Conservation (phyloP, 2,113 vertebrate genomes). For the Mugil cephalus region DNA sequence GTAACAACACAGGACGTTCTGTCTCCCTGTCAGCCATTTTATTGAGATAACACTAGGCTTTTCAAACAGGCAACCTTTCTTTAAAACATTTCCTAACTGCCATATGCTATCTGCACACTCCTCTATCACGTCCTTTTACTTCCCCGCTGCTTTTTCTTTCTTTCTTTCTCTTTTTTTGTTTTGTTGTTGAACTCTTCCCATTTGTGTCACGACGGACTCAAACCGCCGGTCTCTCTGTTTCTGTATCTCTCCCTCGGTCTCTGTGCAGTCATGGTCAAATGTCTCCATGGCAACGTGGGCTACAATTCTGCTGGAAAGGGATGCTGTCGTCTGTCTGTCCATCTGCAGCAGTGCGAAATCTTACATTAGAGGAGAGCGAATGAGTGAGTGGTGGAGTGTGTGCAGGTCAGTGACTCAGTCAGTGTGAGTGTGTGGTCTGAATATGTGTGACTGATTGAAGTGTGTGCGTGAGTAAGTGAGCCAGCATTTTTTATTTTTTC, state of each 20-base stretch:
- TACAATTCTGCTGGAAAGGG: constrained; percentile 15
- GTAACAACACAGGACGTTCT: constrained; percentile 47
- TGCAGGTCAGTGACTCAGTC: constrained; percentile 19
- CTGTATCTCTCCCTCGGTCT: constrained; percentile 12
- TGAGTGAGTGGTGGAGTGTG: constrained; percentile 5
- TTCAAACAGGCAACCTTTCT: constrained; percentile 47
- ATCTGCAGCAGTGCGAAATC: constrained; percentile 42
- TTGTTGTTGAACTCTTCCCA: neutral
- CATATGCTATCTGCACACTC: constrained; percentile 53
- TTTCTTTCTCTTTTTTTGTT: neutral
- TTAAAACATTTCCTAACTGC: constrained; percentile 52
- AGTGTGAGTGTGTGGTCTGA: neutral
- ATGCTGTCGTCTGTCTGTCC: constrained; percentile 33
- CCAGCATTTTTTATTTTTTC: neutral
- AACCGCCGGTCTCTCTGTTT: constrained; percentile 46
- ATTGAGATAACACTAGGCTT: constrained; percentile 53
- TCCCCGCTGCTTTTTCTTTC: neutral
- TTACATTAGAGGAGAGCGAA: neutral
- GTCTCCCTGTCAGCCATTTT: constrained; percentile 62
- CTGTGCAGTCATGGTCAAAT: constrained; percentile 34
- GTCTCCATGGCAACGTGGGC: constrained; percentile 74
- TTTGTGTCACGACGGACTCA: constrained; percentile 28
- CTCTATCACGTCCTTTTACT: constrained; percentile 34
- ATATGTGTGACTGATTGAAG: constrained; percentile 1
- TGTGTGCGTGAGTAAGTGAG: neutral